These are phyloP conservation scores for Holacanthella duospinosa DNA, from an alignment of 2,888 invertebrate genomes.

Conservation along the genomic window DNA sequence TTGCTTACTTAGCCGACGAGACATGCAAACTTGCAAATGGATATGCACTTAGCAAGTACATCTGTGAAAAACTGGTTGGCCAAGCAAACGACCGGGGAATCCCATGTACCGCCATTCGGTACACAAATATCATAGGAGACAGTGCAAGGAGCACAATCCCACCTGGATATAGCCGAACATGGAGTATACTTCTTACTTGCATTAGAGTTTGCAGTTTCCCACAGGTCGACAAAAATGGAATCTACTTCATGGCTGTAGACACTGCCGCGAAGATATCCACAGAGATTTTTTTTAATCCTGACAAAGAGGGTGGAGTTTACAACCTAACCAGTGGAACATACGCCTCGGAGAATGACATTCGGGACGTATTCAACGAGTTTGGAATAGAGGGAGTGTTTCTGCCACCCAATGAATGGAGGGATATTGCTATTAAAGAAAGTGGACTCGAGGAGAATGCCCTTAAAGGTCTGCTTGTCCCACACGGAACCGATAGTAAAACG, in stretches of 20 bases:
- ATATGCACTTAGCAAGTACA: no score
- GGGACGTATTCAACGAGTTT: background rate
- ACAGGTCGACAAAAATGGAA: background rate
- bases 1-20: no score
- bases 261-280: constrained; percentile 17
- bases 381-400: background rate
- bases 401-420: constrained; percentile 7
- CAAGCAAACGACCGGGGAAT: no score
- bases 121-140: constrained; percentile 23
- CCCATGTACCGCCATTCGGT: constrained; percentile 20
- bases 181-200: constrained; percentile 22
- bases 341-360: background rate
- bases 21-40: no score
- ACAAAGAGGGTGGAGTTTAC: constrained; percentile 18
- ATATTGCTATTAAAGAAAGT: background rate
- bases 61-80: no score
- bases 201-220: constrained; percentile 23
- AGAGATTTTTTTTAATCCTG: constrained; percentile 23
- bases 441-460: background rate
- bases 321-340: constrained; percentile 20
- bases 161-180: constrained; percentile 20
- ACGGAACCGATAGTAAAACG: constrained; percentile 1
- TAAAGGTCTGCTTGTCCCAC: background rate
- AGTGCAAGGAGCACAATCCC: constrained; percentile 21
- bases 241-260: constrained; percentile 21